Percentiles rank a stretch among this genome's conserved stretches.
These are phyloP conservation scores for Drosophila percnosoma DNA, from an alignment of 2,888 invertebrate genomes.

Conservation along the genomic window DNA sequence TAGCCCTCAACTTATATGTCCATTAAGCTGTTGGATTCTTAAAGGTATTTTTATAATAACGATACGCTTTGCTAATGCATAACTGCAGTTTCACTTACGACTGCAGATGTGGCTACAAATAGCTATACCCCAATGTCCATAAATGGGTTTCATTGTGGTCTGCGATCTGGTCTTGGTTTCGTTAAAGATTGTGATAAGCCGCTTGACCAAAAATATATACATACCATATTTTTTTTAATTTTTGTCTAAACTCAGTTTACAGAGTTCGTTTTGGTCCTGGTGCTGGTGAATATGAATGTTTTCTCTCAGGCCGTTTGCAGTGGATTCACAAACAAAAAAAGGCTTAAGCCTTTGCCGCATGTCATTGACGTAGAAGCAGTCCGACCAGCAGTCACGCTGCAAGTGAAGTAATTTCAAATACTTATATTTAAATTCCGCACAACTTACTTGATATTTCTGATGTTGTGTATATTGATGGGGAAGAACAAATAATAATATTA, in stretches of 20 bases:
- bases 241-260: not conserved
- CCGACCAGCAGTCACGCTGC: not conserved
- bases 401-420: not conserved
- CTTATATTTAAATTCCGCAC: not conserved
- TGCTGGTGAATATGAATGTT: not conserved
- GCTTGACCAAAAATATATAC: not conserved
- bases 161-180: not conserved
- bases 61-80: not conserved
- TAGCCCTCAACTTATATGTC: not conserved
- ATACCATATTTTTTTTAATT: rapidly evolving
- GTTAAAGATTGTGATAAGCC: constrained; percentile 1
- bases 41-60: not conserved
- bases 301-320: not conserved
- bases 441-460: not conserved
- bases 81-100: not conserved
- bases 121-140: not conserved
- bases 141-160: not conserved
- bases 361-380: too few species aligned
- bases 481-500: not conserved
- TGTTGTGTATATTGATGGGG: not conserved
- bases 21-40: not conserved
- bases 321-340: not conserved
- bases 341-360: constrained; percentile 1
- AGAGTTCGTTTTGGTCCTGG: not conserved
- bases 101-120: not conserved